Evolutionary conservation across 1,140 invertebrate species (phyloP).

Genomic region (Euschistus heros): DNA sequence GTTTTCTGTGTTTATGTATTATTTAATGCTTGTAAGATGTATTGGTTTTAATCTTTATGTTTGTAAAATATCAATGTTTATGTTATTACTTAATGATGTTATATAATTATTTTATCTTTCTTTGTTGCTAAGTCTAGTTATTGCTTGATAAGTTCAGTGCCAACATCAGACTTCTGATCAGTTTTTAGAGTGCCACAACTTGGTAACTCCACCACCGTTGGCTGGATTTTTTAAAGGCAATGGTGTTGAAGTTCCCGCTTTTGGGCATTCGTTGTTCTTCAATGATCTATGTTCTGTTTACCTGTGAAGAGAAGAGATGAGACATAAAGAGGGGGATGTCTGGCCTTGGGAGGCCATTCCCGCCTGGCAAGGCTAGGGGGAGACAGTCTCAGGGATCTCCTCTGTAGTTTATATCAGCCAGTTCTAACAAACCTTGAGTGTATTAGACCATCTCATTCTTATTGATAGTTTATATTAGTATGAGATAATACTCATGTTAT

Average conservation of each 20-base stretch:
- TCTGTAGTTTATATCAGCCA: too few species aligned
- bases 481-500: too few species aligned
- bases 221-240: constrained; percentile 22
- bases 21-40: too few species aligned
- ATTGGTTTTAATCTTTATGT: too few species aligned
- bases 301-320: background rate
- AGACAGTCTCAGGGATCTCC: background rate
- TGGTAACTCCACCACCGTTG: constrained; percentile 31
- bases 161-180: background rate
- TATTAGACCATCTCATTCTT: too few species aligned
- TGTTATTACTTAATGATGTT: too few species aligned
- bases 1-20: too few species aligned
- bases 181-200: constrained; percentile 19
- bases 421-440: too few species aligned
- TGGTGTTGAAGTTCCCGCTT: constrained; percentile 28
- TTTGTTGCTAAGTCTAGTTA: too few species aligned
- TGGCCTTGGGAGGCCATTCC: constrained; percentile 23
- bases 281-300: background rate
- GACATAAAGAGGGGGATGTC: constrained; percentile 9
- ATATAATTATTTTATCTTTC: too few species aligned
- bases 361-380: constrained; percentile 16
- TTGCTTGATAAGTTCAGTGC: background rate
- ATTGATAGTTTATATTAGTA: too few species aligned
- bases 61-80: too few species aligned
- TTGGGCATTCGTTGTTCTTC: constrained; percentile 9